These are phyloP conservation scores for Sminthurides aquaticus DNA, from an alignment of 2,888 invertebrate genomes.

Conservation along the genomic window DNA sequence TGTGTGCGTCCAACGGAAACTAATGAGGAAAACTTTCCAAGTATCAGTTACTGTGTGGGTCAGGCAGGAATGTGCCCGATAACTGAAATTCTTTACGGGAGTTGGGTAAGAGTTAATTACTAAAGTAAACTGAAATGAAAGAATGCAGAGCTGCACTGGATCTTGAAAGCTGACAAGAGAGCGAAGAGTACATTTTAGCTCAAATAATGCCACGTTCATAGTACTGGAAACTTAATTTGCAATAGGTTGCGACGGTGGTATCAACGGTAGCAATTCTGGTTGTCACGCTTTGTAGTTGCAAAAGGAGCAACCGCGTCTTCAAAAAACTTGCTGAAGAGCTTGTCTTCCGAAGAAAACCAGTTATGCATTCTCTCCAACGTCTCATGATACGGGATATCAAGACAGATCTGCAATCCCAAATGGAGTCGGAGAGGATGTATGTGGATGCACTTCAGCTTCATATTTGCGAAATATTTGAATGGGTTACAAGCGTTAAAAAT, in stretches of 20 bases:
- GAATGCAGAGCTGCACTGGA: too few relatives aligned
- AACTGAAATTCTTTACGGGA: neutral
- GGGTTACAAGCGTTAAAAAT: neutral
- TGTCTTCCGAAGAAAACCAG: neutral
- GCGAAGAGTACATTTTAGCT: too few relatives aligned
- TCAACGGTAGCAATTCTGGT: neutral
- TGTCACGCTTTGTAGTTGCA: neutral
- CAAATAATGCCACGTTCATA: too few relatives aligned
- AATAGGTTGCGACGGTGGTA: too few relatives aligned
- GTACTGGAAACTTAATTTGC: too few relatives aligned
- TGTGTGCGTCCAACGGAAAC: neutral
- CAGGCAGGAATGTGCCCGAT: neutral
- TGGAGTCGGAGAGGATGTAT: neutral
- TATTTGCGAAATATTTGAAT: neutral
- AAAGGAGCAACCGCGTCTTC: conserved; percentile 4
- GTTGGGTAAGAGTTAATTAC: neutral
- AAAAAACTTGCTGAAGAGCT: neutral
- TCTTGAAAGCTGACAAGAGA: too few relatives aligned
- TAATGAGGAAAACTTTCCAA: neutral
- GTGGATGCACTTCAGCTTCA: neutral
- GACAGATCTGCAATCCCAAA: neutral
- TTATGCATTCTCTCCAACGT: conserved; percentile 10
- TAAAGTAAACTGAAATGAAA: neutral
- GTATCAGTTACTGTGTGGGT: neutral
- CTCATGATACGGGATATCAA: conserved; percentile 6